A percentile compares a stretch with the other conserved stretches of the same genome.
Conservation (phyloP, 2,888 invertebrate species). For the Charanyca ferruginea region DNA sequence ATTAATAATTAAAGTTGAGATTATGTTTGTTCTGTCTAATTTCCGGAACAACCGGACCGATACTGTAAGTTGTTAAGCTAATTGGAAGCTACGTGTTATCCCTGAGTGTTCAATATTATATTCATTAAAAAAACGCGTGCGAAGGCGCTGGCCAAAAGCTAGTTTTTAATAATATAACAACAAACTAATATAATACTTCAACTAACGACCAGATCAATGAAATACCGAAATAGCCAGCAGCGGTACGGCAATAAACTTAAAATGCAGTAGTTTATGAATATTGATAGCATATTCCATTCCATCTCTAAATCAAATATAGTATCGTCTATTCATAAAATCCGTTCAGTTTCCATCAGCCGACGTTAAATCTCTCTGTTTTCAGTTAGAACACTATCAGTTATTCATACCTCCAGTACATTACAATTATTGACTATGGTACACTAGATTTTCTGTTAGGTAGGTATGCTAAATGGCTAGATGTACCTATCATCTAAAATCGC, state of each 20-base stretch:
- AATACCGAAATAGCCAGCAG: neutral
- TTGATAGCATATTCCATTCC: constrained; percentile 31
- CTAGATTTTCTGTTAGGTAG: too few relatives aligned
- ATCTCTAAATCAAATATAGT: constrained; percentile 27
- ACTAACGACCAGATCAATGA: constrained; percentile 17
- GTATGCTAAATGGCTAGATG: too few relatives aligned
- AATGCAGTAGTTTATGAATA: constrained; percentile 42
- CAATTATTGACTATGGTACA: constrained; percentile 27
- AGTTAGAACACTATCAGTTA: constrained; percentile 8
- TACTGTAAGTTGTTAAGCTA: too few relatives aligned
- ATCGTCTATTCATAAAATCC: constrained; percentile 33
- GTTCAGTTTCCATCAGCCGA: constrained; percentile 5
- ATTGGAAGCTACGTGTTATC: too few relatives aligned
- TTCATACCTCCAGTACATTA: constrained; percentile 35
- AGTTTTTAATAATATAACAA: neutral
- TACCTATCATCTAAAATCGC: too few relatives aligned
- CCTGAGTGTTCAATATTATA: too few relatives aligned
- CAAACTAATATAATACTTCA: neutral
- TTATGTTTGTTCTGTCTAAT: too few relatives aligned
- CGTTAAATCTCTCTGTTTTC: constrained; percentile 32
- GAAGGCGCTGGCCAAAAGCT: too few relatives aligned
- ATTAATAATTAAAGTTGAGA: too few relatives aligned
- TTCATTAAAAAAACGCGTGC: too few relatives aligned
- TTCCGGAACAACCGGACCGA: too few relatives aligned
- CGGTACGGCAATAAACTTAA: constrained; percentile 30